Evolutionary conservation across 2,797 vertebrate genomes (phyloP).

Genomic region (Thalassophryne amazonica): DNA sequence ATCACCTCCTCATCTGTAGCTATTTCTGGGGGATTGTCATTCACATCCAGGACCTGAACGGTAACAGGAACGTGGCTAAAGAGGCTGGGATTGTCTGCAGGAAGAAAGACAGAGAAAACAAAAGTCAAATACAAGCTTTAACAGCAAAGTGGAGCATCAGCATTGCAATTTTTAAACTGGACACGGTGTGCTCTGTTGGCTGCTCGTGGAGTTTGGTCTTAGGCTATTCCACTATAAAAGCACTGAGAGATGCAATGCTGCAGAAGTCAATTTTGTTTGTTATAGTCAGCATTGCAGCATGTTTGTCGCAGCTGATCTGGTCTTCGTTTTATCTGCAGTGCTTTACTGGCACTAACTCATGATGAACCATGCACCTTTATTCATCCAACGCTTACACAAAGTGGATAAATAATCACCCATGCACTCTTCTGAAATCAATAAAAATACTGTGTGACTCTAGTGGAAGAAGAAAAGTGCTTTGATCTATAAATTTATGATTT

Average conservation of each 20-base stretch:
- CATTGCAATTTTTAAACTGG: constrained; percentile 21
- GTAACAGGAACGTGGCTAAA: constrained; percentile 87
- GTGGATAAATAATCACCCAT: too few species aligned
- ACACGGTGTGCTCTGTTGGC: constrained; percentile 11
- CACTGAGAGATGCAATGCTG: constrained; percentile 3
- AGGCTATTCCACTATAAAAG: constrained; percentile 2
- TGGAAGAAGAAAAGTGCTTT: not conserved
- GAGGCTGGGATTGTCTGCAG: constrained; percentile 87
- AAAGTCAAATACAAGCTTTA: constrained; percentile 27
- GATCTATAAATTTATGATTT: not conserved
- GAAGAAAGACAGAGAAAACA: constrained; percentile 12
- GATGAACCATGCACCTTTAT: too few species aligned
- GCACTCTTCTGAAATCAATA: too few species aligned
- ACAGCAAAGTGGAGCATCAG: constrained; percentile 14
- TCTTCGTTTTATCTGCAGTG: too few species aligned
- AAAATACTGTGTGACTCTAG: not conserved
- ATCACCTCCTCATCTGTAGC: constrained; percentile 87
- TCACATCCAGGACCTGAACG: constrained; percentile 92
- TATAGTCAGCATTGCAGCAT: constrained; percentile 16
- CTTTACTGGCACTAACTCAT: too few species aligned
- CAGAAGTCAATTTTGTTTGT: constrained; percentile 11
- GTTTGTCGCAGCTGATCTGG: not conserved
- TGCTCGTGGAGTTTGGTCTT: constrained; percentile 15
- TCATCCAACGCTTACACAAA: too few species aligned
- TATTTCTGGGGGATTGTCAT: constrained; percentile 93